Evolutionary conservation across 2,888 invertebrate genomes (phyloP).

Genomic region (Drosophila koepferae): DNA sequence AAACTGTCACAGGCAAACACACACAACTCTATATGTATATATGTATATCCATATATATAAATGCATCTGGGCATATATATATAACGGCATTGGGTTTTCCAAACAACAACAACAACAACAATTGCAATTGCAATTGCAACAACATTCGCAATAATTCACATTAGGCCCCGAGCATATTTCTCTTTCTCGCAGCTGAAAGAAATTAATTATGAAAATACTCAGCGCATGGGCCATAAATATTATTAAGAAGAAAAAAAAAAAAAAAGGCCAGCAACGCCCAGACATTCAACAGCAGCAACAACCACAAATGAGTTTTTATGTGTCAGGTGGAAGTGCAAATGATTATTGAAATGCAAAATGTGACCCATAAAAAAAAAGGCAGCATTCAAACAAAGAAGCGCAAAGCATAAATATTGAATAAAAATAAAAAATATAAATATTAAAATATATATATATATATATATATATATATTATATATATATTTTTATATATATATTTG

Average conservation of each 20-base stretch:
- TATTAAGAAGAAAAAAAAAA: constrained; percentile 27
- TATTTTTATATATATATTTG: too few species aligned
- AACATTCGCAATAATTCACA: constrained; percentile 62
- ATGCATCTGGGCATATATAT: not conserved
- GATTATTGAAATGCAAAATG: constrained; percentile 41
- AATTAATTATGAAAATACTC: constrained; percentile 76
- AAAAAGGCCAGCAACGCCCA: constrained; percentile 25
- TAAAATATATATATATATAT: too few species aligned
- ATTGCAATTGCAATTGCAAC: constrained; percentile 20
- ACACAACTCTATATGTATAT: not conserved
- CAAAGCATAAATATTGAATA: not conserved
- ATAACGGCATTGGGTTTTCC: constrained; percentile 54
- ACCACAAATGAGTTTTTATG: constrained; percentile 30
- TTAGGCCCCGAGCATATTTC: constrained; percentile 47
- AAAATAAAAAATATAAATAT: not conserved
- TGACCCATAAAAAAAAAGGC: constrained; percentile 33
- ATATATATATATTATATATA: too few species aligned
- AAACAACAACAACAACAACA: constrained; percentile 31
- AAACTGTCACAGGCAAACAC: constrained; percentile 66
- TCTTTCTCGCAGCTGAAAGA: constrained; percentile 53
- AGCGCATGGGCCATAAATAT: constrained; percentile 56
- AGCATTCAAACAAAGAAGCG: constrained; percentile 18
- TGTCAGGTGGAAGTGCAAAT: constrained; percentile 50
- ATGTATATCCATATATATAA: not conserved
- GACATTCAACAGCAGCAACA: constrained; percentile 27